Evolutionary conservation across 2,113 vertebrate genomes (phyloP), one percentile per base, ranked within the genome.

Genomic region (Paradisaea rubra): DNA sequence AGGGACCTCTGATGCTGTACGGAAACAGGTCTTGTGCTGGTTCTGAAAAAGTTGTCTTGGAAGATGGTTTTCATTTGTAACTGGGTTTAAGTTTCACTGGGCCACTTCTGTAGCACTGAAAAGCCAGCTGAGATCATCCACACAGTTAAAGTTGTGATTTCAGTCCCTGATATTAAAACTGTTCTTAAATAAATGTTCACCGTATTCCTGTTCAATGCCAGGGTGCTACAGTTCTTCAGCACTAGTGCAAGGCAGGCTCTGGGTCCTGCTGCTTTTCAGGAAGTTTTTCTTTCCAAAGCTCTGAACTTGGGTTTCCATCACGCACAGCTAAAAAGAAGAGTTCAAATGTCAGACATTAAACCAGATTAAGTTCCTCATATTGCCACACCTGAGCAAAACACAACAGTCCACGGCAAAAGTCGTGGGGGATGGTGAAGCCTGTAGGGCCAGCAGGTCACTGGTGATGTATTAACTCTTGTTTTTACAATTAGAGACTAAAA

Each of bases 391-490:
- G n/a, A 88, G n/a, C 31, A 25, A 72, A 54, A 13, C 31, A n/a
- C n/a, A 33, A 0, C 31, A 27, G 64, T 3, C 20, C 10, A 0
- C 13, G 41, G 71, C 41, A 64, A 12, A 60, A 9, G 20, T 4
- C 1, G 0, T 1, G 16, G 30, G 45, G 79, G 79, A 4, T 64
- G 68, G 44, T 54, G 50, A 50, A 54, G 28, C 35, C 35, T 12
- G 1, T 1, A 2, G 10, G 42, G 39, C 18, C 63, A 49, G 30
- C 22, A 60, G 44, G 9, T 11, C 47, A 1, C 2, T 31, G 9
- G 0, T n/a, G 74, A 11, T 5, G 0, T 0, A 3, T n/a, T 11
- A 30, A 19, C 24, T 39, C 39, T n/a, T n/a, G 11, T 2, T 42
- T 50, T 28, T 41, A 39, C 27, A 52, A 4, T 11, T 17, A 30